Evolutionary conservation across 2,113 vertebrate genomes (phyloP).

Genomic region (Eonycteris spelaea): DNA sequence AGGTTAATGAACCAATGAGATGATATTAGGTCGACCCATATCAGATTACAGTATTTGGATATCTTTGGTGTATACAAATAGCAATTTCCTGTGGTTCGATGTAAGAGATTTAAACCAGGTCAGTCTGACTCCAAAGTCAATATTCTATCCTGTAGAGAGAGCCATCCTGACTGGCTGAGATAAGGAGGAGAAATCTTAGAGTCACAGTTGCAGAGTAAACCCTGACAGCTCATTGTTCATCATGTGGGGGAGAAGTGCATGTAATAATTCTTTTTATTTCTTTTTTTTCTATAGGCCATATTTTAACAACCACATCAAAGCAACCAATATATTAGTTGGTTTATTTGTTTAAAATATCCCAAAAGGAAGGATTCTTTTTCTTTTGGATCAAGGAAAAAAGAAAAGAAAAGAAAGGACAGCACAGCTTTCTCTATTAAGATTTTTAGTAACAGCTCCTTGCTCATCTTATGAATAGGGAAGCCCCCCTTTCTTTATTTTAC

Average conservation of each 20-base stretch:
- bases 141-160: not conserved
- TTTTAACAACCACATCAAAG: not conserved
- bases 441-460: conserved; percentile 32
- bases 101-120: not conserved
- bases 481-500: conserved; percentile 23
- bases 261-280: not conserved
- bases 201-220: not conserved
- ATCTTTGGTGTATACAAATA: not conserved
- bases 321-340: conserved; percentile 11
- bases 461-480: conserved; percentile 15
- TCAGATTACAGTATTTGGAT: not conserved
- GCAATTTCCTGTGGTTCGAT: not conserved
- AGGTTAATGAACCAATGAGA: not conserved
- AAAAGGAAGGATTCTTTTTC: not conserved
- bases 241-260: not conserved
- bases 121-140: not conserved
- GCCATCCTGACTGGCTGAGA: not conserved
- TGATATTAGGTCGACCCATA: not conserved
- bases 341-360: conserved; percentile 42
- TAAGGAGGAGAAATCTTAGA: not conserved
- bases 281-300: not conserved
- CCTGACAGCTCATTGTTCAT: not conserved
- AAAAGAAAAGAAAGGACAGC: not conserved
- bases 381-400: not conserved
- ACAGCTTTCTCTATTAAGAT: conserved; percentile 35